Percentiles rank a stretch among this genome's conserved stretches.
Evolutionary conservation across 2,797 vertebrate genomes (phyloP).

Genomic region (Babyrousa celebensis): DNA sequence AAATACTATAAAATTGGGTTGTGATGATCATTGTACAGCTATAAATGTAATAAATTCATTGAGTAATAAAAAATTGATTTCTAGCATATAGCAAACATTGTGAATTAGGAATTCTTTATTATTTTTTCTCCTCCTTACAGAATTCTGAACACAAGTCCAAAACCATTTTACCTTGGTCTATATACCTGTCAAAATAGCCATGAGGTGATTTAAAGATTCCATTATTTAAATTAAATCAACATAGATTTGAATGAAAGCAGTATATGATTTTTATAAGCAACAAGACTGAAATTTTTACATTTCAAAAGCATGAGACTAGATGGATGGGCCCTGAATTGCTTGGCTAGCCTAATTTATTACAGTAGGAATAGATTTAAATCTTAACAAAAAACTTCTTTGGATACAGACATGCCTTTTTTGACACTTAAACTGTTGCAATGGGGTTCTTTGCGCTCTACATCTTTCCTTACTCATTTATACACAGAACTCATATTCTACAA

Average conservation of each 20-base stretch:
- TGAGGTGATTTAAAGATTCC: slow-evolving; percentile 65
- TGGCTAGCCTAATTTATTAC: slow-evolving; percentile 52
- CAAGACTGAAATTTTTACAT: slow-evolving; percentile 45
- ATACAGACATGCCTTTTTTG: slow-evolving; percentile 38
- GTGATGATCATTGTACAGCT: no score
- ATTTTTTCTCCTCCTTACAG: not conserved
- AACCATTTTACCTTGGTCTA: slow-evolving; percentile 39
- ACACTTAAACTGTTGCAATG: slow-evolving; percentile 38
- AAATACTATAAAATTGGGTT: no score
- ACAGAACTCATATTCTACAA: not conserved
- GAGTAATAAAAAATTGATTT: no score
- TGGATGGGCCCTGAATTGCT: slow-evolving; percentile 20
- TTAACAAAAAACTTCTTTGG: not conserved
- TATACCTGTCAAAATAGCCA: slow-evolving; percentile 58
- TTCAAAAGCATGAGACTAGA: slow-evolving; percentile 62
- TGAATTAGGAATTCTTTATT: not conserved
- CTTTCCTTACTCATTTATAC: not conserved
- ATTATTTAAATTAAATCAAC: slow-evolving; percentile 68
- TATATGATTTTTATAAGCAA: slow-evolving; percentile 51
- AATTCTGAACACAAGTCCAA: slow-evolving; percentile 35
- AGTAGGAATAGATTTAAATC: slow-evolving; percentile 64
- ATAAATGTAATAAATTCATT: no score
- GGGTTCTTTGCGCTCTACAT: not conserved
- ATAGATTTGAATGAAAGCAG: slow-evolving; percentile 71
- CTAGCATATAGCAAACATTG: not conserved